Base-by-base conservation (phyloP, 2,888 invertebrate genomes). In the Pterostichus niger region DNA sequence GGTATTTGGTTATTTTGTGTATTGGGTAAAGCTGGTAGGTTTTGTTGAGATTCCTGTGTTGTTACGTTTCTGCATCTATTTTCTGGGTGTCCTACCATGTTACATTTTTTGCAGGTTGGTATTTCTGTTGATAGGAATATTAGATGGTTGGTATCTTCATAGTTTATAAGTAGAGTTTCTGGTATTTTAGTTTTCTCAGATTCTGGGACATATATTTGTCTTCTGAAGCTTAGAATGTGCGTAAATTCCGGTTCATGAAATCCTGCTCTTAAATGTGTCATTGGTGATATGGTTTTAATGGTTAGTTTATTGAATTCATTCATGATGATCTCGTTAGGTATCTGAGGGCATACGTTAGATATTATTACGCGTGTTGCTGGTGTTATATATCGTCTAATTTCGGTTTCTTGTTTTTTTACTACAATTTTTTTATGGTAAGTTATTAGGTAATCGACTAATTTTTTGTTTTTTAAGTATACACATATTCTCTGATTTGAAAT, bases 201-300 rank as follows among this genome's bases (percentile, higher is more conserved):
- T 76, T 76, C 76, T 0, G 40, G 31, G 17, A 54, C 10, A 73
- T n/a, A n/a, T n/a, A n/a, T n/a, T n/a, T n/a, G n/a, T n/a, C n/a
- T n/a, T n/a, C n/a, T n/a, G n/a, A n/a, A 73, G 15, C 76, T 76
- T 52, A 76, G 35, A 17, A 76, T 17, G 54, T 76, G 76, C 9
- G 54, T 17, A 33, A 24, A 76, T 9, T 76, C 7, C 7, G 54
- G 49, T 9, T 76, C 52, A 10, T 76, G 49, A 15, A 76, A 46
- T n/a, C 76, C 76, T n/a, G 54, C 11, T 76, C 52, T 52, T 76
- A 76, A 6, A 24, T 17, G 24, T 24, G 17, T 52, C 6, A 24
- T 76, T 5, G 76, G 54, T 6, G 76, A 76, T 11, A 54, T 31
- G 10, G 52, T 11, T 76, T 52, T 76, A 2, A 76, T 49, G 31